Percentiles rank a stretch among this genome's conserved stretches.
These are phyloP conservation scores for Shinisaurus crocodilurus DNA, from an alignment of 2,113 vertebrate genomes.

Conservation along the genomic window DNA sequence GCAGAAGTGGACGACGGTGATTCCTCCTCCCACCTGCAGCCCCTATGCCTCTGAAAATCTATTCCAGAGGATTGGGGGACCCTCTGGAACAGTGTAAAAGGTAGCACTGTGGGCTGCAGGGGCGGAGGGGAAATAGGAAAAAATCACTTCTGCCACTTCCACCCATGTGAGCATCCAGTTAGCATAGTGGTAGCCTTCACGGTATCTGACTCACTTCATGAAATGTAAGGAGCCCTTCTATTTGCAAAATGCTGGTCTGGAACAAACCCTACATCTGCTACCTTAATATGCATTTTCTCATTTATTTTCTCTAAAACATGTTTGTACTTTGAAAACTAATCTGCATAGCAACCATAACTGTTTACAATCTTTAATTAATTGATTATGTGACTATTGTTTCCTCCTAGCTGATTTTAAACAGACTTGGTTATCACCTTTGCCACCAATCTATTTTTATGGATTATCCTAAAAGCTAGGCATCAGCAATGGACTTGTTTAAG, in stretches of 20 bases:
- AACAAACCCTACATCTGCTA: not conserved
- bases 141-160: no score
- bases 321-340: not conserved
- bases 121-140: not conserved
- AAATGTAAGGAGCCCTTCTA: not conserved
- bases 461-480: not conserved
- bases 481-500: not conserved
- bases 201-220: no score
- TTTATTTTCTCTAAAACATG: no score
- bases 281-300: not conserved
- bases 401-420: not conserved
- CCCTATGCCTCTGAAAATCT: not conserved
- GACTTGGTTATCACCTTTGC: not conserved
- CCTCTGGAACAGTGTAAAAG: not conserved
- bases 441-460: not conserved
- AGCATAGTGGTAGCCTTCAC: not conserved
- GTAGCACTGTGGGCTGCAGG: not conserved
- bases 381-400: not conserved
- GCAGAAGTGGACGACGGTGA: no score
- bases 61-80: not conserved
- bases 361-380: not conserved
- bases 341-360: not conserved
- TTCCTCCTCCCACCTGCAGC: not conserved
- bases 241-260: not conserved
- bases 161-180: not conserved